Evolutionary conservation across 2,113 vertebrate species (phyloP).

Genomic region (Protobothrops flavoviridis): DNA sequence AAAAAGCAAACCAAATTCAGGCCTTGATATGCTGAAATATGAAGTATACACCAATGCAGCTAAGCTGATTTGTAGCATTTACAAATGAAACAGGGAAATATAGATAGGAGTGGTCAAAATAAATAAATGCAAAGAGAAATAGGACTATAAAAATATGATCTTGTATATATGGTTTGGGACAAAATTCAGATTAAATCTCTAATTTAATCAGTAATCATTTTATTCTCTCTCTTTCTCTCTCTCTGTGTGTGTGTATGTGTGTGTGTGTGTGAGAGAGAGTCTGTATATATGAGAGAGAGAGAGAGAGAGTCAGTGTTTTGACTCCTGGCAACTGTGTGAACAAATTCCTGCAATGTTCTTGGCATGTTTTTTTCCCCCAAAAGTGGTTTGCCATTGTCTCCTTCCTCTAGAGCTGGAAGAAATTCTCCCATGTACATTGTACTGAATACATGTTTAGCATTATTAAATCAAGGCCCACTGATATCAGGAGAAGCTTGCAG

Average conservation of each 20-base stretch:
- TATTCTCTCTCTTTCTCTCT: no score
- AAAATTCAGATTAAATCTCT: background rate
- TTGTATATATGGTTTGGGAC: background rate
- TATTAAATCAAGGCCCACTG: background rate
- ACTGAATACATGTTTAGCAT: background rate
- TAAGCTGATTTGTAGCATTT: background rate
- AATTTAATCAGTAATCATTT: background rate
- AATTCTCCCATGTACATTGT: background rate
- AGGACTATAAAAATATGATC: background rate
- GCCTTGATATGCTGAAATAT: background rate
- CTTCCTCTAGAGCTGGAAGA: background rate
- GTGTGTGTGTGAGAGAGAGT: no score
- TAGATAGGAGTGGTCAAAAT: background rate
- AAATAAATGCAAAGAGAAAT: background rate
- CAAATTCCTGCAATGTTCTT: background rate
- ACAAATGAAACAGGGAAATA: background rate
- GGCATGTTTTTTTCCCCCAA: background rate
- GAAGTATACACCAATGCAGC: background rate
- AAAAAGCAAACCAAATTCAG: background rate
- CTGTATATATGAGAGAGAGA: no score
- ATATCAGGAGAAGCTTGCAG: background rate
- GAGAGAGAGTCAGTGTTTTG: background rate
- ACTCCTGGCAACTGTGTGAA: background rate
- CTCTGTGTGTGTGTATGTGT: no score
- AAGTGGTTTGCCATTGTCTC: background rate